Conservation (phyloP, 2,888 invertebrate genomes). For the Plebejus argus region DNA sequence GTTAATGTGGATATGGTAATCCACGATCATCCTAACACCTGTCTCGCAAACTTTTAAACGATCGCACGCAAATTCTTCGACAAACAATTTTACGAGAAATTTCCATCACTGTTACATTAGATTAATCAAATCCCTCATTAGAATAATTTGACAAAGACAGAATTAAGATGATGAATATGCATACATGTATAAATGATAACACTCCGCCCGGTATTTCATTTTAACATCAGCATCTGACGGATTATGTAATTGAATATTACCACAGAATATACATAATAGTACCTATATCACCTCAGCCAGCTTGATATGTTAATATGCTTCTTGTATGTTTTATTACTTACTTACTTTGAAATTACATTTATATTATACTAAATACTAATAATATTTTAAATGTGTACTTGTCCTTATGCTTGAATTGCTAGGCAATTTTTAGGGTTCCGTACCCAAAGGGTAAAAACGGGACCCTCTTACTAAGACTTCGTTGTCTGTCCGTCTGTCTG, state of each 20-base stretch:
- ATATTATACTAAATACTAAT: too few species aligned
- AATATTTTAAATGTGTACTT: too few species aligned
- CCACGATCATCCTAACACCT: not conserved
- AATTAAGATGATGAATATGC: slow-evolving; percentile 26
- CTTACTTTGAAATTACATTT: too few species aligned
- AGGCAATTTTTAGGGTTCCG: too few species aligned
- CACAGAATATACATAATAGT: too few species aligned
- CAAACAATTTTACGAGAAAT: slow-evolving; percentile 23
- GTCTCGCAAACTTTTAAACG: slow-evolving; percentile 19
- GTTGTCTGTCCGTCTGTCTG: too few species aligned
- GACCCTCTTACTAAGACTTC: too few species aligned
- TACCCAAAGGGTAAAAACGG: too few species aligned
- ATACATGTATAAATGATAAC: slow-evolving; percentile 3
- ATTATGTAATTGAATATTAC: slow-evolving; percentile 4
- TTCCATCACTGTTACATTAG: slow-evolving; percentile 26
- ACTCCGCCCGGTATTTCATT: not conserved
- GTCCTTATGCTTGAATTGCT: too few species aligned
- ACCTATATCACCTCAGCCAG: not conserved
- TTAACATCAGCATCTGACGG: not conserved
- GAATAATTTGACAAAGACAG: slow-evolving; percentile 24
- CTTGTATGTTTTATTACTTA: too few species aligned
- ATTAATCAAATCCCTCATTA: slow-evolving; percentile 27
- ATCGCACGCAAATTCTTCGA: not conserved
- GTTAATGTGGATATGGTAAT: not conserved
- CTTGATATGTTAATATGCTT: too few species aligned